Conservation (phyloP, 2,888 invertebrate species). For the Heliconius aoede region DNA sequence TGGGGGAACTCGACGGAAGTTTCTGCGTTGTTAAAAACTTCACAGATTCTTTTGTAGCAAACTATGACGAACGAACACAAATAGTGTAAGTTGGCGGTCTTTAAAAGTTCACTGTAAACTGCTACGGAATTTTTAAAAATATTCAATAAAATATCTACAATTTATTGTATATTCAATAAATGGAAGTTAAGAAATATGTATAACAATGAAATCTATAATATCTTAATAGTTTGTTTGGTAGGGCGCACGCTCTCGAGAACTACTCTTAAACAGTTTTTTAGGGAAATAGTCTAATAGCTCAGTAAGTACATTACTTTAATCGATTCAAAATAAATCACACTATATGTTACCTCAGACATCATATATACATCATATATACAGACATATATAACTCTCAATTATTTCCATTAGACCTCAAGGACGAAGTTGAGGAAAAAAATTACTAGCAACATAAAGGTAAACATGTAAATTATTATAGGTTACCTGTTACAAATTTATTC, state of each 20-base stretch:
- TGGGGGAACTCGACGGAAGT: constrained; percentile 32
- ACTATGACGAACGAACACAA: constrained; percentile 36
- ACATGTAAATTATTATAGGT: constrained; percentile 1
- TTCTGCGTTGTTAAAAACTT: constrained; percentile 38
- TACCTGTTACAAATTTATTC: constrained; percentile 12
- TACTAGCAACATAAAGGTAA: neutral
- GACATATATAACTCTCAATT: too few relatives aligned
- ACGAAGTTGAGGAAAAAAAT: neutral
- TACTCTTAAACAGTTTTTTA: neutral
- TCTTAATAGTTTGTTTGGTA: neutral
- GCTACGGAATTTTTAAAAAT: neutral
- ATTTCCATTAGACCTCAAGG: too few relatives aligned
- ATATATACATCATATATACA: too few relatives aligned
- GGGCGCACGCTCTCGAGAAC: fast-evolving
- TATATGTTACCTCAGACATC: too few relatives aligned
- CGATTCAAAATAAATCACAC: too few relatives aligned
- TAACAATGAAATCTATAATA: neutral
- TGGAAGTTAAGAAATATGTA: neutral
- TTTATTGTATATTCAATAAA: neutral
- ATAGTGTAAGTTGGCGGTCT: constrained; percentile 30
- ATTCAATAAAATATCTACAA: neutral
- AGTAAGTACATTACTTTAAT: neutral
- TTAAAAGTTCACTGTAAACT: constrained; percentile 28
- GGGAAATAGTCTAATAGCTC: neutral
- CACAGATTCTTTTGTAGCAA: constrained; percentile 37